Evolutionary conservation across 2,888 invertebrate species (phyloP), one percentile per base, ranked within the genome.

Genomic region (Caradrina kadenii): DNA sequence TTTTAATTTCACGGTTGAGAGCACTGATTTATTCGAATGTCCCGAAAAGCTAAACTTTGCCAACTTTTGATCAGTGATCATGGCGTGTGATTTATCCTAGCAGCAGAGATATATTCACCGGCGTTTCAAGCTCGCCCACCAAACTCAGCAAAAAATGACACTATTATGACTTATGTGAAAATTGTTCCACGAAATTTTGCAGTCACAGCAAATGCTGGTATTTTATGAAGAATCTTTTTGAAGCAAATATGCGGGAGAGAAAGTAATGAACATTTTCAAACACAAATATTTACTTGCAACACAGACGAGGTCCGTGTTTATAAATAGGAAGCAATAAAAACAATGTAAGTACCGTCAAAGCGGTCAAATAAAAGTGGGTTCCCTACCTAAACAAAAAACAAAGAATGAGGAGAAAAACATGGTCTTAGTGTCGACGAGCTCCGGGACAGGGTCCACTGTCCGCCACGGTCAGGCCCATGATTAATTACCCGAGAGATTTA

Each of bases 11-110:
- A 90, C 90, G 90, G 87, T 79, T 82, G 87, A 87, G 76, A 72
- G 86, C 77, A 83, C 89, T 88, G 90, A 93, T 92, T 92, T 91
- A 92, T 92, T 87, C 83, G 88, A 88, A 89, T 90, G 88, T 88
- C 86, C 86, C 86, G 85, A 88, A 92, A 91, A 90, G 88, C 90
- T 89, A 90, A 92, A 91, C 89, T 90, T 91, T 86, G 84, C 88
- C 86, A 92, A 91, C 86, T 92, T 92, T 88, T 90, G 92, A 92
- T 91, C 90, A 85, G 89, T 88, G 91, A 93, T 92, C 91, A 88
- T 87, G 81, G 85, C 83, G 77, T 89, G 84, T 90, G 92, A 93
- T 93, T 93, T 92, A 93, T 91, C 76, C 81, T 63, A 86, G 78
- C 76, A 70, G 70, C 66, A 70, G 83, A 90, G 88, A 90, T 91